These are phyloP conservation scores for Tamandua tetradactyla DNA, from an alignment of 2,797 vertebrate species.

Conservation along the genomic window DNA sequence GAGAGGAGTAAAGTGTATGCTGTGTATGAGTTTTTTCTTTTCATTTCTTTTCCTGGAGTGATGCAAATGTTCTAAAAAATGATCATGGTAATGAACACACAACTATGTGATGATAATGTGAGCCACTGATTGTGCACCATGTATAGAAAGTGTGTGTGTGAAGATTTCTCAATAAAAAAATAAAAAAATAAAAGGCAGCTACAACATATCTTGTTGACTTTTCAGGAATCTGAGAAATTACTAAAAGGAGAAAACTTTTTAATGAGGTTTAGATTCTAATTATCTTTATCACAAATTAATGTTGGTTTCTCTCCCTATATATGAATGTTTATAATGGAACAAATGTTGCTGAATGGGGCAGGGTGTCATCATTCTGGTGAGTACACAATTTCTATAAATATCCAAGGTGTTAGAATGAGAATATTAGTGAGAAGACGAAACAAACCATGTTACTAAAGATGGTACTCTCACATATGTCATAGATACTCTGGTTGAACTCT, in stretches of 20 bases:
- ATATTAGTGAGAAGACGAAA: background rate
- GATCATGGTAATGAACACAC: too few species aligned
- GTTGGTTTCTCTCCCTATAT: background rate
- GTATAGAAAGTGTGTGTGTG: too few species aligned
- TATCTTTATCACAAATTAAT: background rate
- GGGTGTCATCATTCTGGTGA: background rate
- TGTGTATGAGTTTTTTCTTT: too few species aligned
- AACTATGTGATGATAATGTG: too few species aligned
- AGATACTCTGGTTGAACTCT: background rate
- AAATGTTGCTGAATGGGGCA: background rate
- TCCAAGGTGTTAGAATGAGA: background rate
- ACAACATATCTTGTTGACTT: background rate
- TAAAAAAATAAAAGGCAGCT: background rate
- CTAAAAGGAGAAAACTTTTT: background rate
- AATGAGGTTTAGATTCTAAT: background rate
- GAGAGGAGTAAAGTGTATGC: too few species aligned
- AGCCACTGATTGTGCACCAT: too few species aligned
- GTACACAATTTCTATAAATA: background rate
- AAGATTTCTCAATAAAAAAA: too few species aligned
- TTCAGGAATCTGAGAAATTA: background rate
- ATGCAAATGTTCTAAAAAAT: too few species aligned
- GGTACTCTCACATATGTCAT: background rate
- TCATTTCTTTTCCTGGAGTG: too few species aligned
- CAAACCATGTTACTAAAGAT: fast-evolving
- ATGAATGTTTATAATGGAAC: background rate